These are phyloP conservation scores for Pseudorhombus dupliciocellatus DNA, from an alignment of 2,113 vertebrate genomes.

Conservation along the genomic window DNA sequence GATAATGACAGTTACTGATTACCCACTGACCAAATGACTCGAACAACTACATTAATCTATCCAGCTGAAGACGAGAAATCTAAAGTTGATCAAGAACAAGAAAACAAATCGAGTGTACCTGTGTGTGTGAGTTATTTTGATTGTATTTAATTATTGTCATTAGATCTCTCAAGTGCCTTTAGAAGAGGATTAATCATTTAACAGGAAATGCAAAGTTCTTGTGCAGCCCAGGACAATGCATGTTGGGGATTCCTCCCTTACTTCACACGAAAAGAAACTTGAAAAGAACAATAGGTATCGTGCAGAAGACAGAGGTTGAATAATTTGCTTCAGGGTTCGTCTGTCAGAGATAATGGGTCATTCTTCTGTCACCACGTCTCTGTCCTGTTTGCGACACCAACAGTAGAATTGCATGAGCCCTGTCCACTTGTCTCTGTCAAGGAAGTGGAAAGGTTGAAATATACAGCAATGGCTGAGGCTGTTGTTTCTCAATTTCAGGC, in stretches of 20 bases:
- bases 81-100: too few species aligned
- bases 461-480: conserved; percentile 10
- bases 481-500: conserved; percentile 21
- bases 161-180: too few species aligned
- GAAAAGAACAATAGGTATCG: neutral
- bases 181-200: too few species aligned
- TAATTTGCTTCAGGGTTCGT: neutral
- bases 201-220: too few species aligned
- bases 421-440: conserved; percentile 4
- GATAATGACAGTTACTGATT: too few species aligned
- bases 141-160: too few species aligned
- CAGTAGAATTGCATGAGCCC: conserved; percentile 11
- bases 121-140: too few species aligned
- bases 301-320: neutral
- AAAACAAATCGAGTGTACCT: too few species aligned
- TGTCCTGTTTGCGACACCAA: conserved; percentile 19
- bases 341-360: neutral
- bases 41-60: too few species aligned
- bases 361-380: neutral
- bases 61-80: too few species aligned
- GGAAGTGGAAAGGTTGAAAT: conserved; percentile 39
- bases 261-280: neutral
- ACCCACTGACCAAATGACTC: too few species aligned
- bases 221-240: too few species aligned
- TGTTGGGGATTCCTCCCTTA: neutral